Evolutionary conservation across 2,113 vertebrate genomes (phyloP).

Genomic region (Silurus meridionalis): DNA sequence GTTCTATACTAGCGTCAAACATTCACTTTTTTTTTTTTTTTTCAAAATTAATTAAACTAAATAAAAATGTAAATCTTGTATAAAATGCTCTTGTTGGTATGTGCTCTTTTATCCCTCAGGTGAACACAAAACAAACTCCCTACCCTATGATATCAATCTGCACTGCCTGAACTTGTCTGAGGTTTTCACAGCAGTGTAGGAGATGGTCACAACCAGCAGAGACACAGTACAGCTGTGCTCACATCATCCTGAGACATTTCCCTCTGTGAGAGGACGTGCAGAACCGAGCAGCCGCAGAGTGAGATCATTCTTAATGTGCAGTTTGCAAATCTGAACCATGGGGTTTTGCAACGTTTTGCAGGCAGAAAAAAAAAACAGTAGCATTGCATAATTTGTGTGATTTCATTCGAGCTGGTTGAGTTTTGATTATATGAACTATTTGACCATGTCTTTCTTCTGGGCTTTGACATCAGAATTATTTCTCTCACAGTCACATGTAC

Average conservation of each 20-base stretch:
- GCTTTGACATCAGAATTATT: background rate
- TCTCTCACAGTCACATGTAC: conserved; percentile 60
- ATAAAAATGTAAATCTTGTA: background rate
- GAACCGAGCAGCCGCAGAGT: background rate
- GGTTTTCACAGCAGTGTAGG: background rate
- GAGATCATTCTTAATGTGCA: conserved; percentile 4
- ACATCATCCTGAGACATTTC: conserved; percentile 35
- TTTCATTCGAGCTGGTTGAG: background rate
- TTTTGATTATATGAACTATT: background rate
- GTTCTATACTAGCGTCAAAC: too few relatives aligned
- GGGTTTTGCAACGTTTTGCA: background rate
- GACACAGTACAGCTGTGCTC: conserved; percentile 36
- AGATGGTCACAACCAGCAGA: conserved; percentile 1
- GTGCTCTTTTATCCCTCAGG: background rate
- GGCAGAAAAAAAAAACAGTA: background rate
- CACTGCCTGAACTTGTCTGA: background rate
- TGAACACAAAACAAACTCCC: background rate
- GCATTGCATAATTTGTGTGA: too few relatives aligned
- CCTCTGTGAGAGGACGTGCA: conserved; percentile 1
- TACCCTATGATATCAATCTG: background rate
- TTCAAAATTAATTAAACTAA: background rate
- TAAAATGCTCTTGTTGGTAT: too few relatives aligned
- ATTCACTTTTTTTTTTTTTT: background rate
- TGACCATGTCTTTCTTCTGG: background rate
- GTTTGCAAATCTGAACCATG: background rate